Conservation (phyloP, 2,888 invertebrate genomes). For the Hirudinaria manillensis region DNA sequence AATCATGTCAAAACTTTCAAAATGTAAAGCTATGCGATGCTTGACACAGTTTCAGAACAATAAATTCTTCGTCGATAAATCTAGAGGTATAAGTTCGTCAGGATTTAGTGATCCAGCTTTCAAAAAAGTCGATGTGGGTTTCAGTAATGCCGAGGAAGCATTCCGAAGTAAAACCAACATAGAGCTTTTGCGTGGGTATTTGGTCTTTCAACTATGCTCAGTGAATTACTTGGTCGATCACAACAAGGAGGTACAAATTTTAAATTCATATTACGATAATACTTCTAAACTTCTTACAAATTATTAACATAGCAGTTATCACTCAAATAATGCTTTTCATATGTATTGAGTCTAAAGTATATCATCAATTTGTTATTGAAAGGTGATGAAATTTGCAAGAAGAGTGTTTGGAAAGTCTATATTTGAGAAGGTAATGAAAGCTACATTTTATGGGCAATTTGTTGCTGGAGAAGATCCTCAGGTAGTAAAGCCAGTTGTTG, state of each 20-base stretch:
- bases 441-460: slow-evolving; percentile 96
- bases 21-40: background rate
- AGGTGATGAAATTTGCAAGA: slow-evolving; percentile 66
- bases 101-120: slow-evolving; percentile 37
- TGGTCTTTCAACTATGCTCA: slow-evolving; percentile 86
- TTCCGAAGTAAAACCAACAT: slow-evolving; percentile 91
- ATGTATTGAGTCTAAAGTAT: background rate
- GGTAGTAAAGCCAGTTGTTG: slow-evolving; percentile 60
- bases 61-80: background rate
- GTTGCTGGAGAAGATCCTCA: slow-evolving; percentile 89
- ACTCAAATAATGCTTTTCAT: background rate
- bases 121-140: slow-evolving; percentile 53
- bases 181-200: slow-evolving; percentile 80
- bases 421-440: slow-evolving; percentile 79
- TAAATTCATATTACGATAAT: background rate
- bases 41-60: background rate
- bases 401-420: slow-evolving; percentile 73
- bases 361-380: background rate
- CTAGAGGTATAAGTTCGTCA: background rate
- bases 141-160: slow-evolving; percentile 80
- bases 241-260: slow-evolving; percentile 73
- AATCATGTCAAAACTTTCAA: too few relatives aligned
- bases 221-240: slow-evolving; percentile 80
- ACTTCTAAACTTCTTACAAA: background rate
- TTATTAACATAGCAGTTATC: background rate